Percentiles rank a stretch among this genome's conserved stretches.
Evolutionary conservation across 2,888 invertebrate genomes (phyloP).

Genomic region (Cheilosia variabilis): DNA sequence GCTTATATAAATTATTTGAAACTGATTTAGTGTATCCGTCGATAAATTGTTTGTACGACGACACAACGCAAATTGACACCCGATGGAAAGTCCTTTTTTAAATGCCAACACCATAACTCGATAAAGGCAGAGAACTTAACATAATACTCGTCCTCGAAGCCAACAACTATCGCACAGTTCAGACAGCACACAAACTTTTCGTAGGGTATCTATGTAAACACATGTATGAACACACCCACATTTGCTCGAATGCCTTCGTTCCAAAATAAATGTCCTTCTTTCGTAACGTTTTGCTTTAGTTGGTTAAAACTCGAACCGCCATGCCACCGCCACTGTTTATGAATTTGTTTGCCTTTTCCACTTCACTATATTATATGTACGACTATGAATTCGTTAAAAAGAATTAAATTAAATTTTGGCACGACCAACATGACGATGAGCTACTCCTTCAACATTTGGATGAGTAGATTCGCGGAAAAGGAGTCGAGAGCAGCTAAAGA

Average conservation of each 20-base stretch:
- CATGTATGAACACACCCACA: conserved; percentile 75
- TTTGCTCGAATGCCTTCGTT: conserved; percentile 46
- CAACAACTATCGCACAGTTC: conserved; percentile 55
- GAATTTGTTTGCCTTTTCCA: not conserved
- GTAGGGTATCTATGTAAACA: conserved; percentile 63
- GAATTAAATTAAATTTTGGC: conserved; percentile 6
- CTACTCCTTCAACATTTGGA: not conserved
- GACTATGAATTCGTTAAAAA: conserved; percentile 19
- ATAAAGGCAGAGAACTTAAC: conserved; percentile 22
- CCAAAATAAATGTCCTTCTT: conserved; percentile 17
- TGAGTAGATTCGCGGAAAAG: not conserved
- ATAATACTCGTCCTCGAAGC: conserved; percentile 3
- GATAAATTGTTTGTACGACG: conserved; percentile 1
- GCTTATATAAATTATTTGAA: conserved; percentile 56
- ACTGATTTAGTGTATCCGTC: conserved; percentile 20
- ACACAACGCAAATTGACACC: conserved; percentile 18
- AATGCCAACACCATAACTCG: conserved; percentile 58
- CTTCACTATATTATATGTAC: not conserved
- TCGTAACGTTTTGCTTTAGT: conserved; percentile 18
- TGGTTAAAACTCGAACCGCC: conserved; percentile 6
- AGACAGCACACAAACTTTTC: conserved; percentile 55
- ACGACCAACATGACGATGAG: not conserved
- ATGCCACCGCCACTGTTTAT: not conserved
- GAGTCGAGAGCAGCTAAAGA: not conserved
- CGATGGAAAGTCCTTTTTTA: conserved; percentile 40